Evolutionary conservation across 2,113 vertebrate genomes (phyloP), one percentile per base, ranked within the genome.

Genomic region (Tetrao urogallus): DNA sequence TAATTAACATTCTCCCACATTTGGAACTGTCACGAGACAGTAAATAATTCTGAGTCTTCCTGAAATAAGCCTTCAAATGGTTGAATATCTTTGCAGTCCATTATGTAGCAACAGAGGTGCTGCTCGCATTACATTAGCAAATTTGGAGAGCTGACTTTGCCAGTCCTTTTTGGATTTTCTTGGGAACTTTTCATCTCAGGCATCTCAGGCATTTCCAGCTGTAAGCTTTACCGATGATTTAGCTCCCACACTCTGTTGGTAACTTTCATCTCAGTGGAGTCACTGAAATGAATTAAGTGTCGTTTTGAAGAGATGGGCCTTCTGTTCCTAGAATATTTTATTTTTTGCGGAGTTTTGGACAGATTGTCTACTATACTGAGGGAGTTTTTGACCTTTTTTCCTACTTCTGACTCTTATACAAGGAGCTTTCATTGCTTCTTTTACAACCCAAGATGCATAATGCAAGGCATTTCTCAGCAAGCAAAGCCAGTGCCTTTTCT

Each of bases 1-100:
- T 75, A 83, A 86, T 93, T 92, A 69, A 82, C 28, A 45, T 94
- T 86, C 28, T 72, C 22, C 47, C 13, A 67, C 80, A 77, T 84
- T 66, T 92, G 65, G 20, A 90, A 65, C 24, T 75, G 64, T 69
- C 40, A 4, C 56, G 45, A 52, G 38, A 48, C 24, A 58, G 34
- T 72, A 74, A 88, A 88, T 75, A 57, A 13, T 75, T 93, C n/a
- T 43, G 57, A 61, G 65, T 43, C 66, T 86, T 90, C 73, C 42
- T 72, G 73, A 92, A 89, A 84, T 70, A 90, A 63, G 27, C 40
- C 36, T 64, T 64, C 17, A 40, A 28, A 64, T 38, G 56, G 4
- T 28, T 81, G 36, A 86, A 61, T 74, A 90, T 61, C 70, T 83
- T 48, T 81, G 36, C 88, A 84, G 86, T 72, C n/a, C 43, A 69